Conservation (phyloP, 2,888 invertebrate species). For the Lomographa bimaculata region DNA sequence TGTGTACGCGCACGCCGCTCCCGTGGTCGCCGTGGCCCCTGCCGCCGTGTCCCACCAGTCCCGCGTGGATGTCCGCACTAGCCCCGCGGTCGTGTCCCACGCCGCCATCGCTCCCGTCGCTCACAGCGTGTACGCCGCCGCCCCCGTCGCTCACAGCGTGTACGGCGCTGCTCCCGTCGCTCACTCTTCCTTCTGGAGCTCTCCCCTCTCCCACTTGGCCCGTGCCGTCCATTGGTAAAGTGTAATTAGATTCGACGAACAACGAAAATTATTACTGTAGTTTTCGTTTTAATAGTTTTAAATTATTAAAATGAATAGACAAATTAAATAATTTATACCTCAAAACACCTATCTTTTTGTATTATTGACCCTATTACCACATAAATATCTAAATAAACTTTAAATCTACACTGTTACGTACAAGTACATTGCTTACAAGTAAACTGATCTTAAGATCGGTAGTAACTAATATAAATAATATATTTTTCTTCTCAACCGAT, state of each 20-base stretch:
- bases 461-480: too few species aligned
- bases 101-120: conserved; percentile 41
- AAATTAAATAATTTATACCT: conserved; percentile 50
- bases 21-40: conserved; percentile 41
- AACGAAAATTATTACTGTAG: conserved; percentile 48
- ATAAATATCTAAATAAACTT: too few species aligned
- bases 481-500: too few species aligned
- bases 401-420: too few species aligned
- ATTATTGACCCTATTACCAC: too few species aligned
- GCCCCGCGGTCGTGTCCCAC: conserved; percentile 51
- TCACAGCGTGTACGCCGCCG: conserved; percentile 33
- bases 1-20: conserved; percentile 43
- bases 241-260: conserved; percentile 52
- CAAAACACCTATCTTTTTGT: conserved; percentile 5
- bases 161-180: conserved; percentile 50
- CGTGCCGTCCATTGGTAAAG: conserved; percentile 57
- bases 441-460: too few species aligned
- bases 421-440: too few species aligned
- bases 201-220: conserved; percentile 49
- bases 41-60: conserved; percentile 66
- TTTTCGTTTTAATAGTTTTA: conserved; percentile 62
- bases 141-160: conserved; percentile 29
- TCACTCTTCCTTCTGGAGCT: conserved; percentile 56
- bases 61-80: conserved; percentile 57
- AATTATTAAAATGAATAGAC: conserved; percentile 68